Base-by-base conservation (phyloP, 2,888 invertebrate species). In the Glaucopsyche alexis region DNA sequence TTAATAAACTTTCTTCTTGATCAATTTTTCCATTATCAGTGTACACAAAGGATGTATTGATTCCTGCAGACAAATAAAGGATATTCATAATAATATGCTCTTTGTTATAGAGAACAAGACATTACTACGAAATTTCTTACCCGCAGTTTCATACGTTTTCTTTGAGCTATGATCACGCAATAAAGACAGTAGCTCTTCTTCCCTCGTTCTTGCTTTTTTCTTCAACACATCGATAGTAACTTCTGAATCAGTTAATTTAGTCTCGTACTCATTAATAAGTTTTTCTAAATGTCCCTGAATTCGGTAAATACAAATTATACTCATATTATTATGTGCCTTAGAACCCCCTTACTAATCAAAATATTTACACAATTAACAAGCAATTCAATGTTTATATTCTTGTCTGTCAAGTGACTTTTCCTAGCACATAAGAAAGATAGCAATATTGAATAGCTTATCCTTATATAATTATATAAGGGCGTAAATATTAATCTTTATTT, bases 141-240 rank as follows among this genome's bases (percentile, higher is more conserved):
- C 69, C 13, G 47, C 60, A n/a, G 13, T 55, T 13, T 81, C 78
- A n/a, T 74, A 71, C 75, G 75, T 73, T 76, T 82, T 84, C 70
- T 80, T 86, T 19, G 64, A 73, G 13, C 76, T 73, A 74, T 83
- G 79, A 77, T 94, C 94, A 40, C 89, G 85, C 47, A 95, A 78
- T 0, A 88, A 82, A 1, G 89, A 89, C 0, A 94, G 77, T 7
- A 95, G 80, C 80, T 95, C 95, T 47, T 86, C 85, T 84, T 95
- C 95, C 72, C 95, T 87, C 1, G 81, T 85, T 80, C 92, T 93
- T 7, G 92, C 84, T 79, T 94, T 94, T 7, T 84, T 86, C 81
- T 93, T 90, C 7, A 94, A 84, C 29, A 89, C 91, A 75, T 94
- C 92, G 77, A 90, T 93, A 79, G 92, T 91, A 72, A 93, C 94